Percentiles rank a stretch among this genome's conserved stretches.
Conservation (phyloP, 2,888 invertebrate genomes). For the Cheilosia vernalis region DNA sequence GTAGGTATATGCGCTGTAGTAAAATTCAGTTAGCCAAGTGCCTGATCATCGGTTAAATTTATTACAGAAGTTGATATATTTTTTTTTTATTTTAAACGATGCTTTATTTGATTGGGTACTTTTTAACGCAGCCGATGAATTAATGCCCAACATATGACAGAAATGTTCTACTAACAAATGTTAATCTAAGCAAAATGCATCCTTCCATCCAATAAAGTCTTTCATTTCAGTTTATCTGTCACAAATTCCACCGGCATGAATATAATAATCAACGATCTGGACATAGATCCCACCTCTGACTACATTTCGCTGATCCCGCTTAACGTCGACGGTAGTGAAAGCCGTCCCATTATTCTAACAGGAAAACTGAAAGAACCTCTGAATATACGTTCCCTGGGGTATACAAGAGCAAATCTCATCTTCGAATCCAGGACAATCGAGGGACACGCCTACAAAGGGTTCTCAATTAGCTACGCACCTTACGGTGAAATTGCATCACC, state of each 20-base stretch:
- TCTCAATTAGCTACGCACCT: slow-evolving; percentile 65
- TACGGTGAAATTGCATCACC: slow-evolving; percentile 55
- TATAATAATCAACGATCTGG: slow-evolving; percentile 68
- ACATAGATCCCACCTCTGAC: slow-evolving; percentile 72
- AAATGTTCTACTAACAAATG: too few relatives aligned
- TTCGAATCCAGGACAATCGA: slow-evolving; percentile 57
- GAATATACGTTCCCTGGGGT: slow-evolving; percentile 56
- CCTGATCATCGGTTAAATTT: too few relatives aligned
- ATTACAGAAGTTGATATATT: too few relatives aligned
- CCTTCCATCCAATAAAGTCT: neutral
- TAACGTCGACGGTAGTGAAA: slow-evolving; percentile 45
- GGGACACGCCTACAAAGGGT: slow-evolving; percentile 64
- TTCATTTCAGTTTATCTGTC: slow-evolving; percentile 57
- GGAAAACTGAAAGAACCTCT: slow-evolving; percentile 71
- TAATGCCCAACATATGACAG: too few relatives aligned
- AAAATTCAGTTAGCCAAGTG: too few relatives aligned
- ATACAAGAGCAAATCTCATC: slow-evolving; percentile 51
- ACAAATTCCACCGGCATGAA: slow-evolving; percentile 69
- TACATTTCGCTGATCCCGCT: slow-evolving; percentile 65
- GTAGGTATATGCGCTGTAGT: too few relatives aligned
- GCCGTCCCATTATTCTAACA: slow-evolving; percentile 65
- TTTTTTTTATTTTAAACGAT: too few relatives aligned
- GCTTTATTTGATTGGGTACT: too few relatives aligned
- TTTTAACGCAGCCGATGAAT: too few relatives aligned
- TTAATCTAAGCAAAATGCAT: neutral